These are phyloP conservation scores for Hymenopus coronatus DNA, from an alignment of 2,888 invertebrate genomes.

Conservation along the genomic window DNA sequence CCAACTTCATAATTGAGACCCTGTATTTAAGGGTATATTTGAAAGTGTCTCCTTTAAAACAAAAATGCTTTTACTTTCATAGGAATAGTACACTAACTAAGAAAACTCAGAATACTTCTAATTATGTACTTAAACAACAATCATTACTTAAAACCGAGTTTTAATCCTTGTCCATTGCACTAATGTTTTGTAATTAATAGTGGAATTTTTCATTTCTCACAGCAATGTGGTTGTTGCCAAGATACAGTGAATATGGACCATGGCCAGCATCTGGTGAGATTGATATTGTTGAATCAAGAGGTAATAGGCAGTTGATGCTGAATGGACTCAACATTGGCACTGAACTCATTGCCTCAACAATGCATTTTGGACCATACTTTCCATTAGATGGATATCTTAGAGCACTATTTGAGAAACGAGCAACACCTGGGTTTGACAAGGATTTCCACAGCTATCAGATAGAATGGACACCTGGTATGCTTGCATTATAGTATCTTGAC, in stretches of 20 bases:
- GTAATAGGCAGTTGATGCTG: slow-evolving; percentile 52
- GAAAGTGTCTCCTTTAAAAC: no score
- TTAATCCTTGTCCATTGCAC: no score
- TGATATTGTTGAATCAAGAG: slow-evolving; percentile 65
- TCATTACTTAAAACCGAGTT: no score
- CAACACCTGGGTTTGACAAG: slow-evolving; percentile 44
- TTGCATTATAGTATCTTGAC: no score
- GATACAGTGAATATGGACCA: slow-evolving; percentile 58
- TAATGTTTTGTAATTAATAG: not conserved
- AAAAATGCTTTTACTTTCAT: no score
- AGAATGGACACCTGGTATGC: slow-evolving; percentile 61
- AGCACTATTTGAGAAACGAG: slow-evolving; percentile 49
- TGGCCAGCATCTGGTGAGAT: slow-evolving; percentile 75
- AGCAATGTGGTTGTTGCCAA: slow-evolving; percentile 72
- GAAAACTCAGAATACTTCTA: no score
- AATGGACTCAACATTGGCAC: slow-evolving; percentile 38
- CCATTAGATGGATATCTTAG: slow-evolving; percentile 53
- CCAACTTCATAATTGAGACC: no score
- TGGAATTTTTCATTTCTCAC: slow-evolving; percentile 11
- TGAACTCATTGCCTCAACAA: slow-evolving; percentile 49
- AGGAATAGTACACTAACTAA: no score
- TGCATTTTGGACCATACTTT: slow-evolving; percentile 65
- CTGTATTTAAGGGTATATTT: no score
- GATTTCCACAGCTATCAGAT: slow-evolving; percentile 64
- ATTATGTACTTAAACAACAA: no score